These are phyloP conservation scores for Drosophila pachea DNA, from an alignment of 1,140 invertebrate species.

Conservation along the genomic window DNA sequence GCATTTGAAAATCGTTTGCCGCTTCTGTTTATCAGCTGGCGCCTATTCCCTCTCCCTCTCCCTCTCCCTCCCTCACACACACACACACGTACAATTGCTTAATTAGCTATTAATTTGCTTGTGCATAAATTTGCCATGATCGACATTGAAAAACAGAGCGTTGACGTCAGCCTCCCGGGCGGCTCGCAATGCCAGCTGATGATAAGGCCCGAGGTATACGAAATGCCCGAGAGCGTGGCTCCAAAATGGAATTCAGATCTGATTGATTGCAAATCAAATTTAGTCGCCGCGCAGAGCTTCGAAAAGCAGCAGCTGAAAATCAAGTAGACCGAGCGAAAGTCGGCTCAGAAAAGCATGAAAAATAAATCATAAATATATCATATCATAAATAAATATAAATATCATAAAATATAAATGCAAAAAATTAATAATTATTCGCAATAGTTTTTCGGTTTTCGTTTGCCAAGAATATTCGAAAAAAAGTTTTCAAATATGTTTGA, in stretches of 20 bases:
- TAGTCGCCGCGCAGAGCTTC: slow-evolving; percentile 22
- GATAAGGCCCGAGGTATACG: slow-evolving; percentile 24
- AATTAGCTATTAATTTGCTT: slow-evolving; percentile 33
- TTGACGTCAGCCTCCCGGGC: slow-evolving; percentile 33
- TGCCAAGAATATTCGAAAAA: background rate
- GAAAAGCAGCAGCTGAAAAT: slow-evolving; percentile 4
- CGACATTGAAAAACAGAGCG: slow-evolving; percentile 26
- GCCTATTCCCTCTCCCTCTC: too few species aligned
- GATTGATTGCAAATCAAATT: slow-evolving; percentile 8
- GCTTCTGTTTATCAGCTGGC: slow-evolving; percentile 1
- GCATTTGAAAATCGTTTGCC: slow-evolving; percentile 3
- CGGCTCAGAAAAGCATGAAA: background rate
- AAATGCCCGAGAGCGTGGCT: slow-evolving; percentile 1
- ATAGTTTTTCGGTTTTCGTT: too few species aligned
- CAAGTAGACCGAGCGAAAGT: too few species aligned
- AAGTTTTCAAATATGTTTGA: background rate
- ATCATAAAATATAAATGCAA: too few species aligned
- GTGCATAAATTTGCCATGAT: slow-evolving; percentile 25
- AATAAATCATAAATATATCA: background rate
- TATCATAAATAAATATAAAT: too few species aligned
- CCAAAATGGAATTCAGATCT: background rate
- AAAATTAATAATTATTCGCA: too few species aligned
- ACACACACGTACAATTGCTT: too few species aligned
- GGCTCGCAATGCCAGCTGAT: slow-evolving; percentile 30
- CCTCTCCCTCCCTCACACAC: too few species aligned